Evolutionary conservation across 1,140 invertebrate species (phyloP), one percentile per base, ranked within the genome.

Genomic region (Metopolophium dirhodum): DNA sequence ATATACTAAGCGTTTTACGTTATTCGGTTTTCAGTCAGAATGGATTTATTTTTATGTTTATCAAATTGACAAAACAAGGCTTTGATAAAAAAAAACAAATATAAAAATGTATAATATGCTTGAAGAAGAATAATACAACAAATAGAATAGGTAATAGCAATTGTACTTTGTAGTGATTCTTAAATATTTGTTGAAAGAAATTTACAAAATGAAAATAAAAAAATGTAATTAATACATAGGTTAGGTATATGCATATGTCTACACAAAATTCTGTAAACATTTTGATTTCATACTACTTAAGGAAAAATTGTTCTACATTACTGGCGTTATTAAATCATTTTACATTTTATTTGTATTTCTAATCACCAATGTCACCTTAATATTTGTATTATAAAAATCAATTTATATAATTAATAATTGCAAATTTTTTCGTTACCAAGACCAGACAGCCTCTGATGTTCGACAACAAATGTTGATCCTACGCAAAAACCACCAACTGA

Each of bases 401-500:
- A 68, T 30, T 68, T 68, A 68, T 68, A n/a, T 18, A 57, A 88
- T 30, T 45, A 47, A 88, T 37, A 9, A 35, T 22, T 3, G 54
- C 7, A 30, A 51, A 35, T 51, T 0, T 45, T 23, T 14, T 23
- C 2, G n/a, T 94, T 94, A 95, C 97, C 97, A 93, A 98, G 95
- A 41, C 98, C 98, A 35, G 97, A 98, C 7, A 98, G 96, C 57
- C 97, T 95, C 95, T 99, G 99, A 95, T 99, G 99, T 95, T 99
- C 99, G 41, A 99, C 97, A 88, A 99, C 97, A 95, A 98, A 99
- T 90, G 98, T 97, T 20, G 98, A 97, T 20, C 99, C 99, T 57
- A 97, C 97, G 95, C 98, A 99, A 95, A 99, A 99, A 0, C 99
- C 99, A 26, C 99, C 99, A 95, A 98, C 97, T 11, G 97, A 97